Percentiles rank a stretch among this genome's conserved stretches.
These are phyloP conservation scores for Anarrhichthys ocellatus DNA, from an alignment of 2,113 vertebrate genomes.

Conservation along the genomic window DNA sequence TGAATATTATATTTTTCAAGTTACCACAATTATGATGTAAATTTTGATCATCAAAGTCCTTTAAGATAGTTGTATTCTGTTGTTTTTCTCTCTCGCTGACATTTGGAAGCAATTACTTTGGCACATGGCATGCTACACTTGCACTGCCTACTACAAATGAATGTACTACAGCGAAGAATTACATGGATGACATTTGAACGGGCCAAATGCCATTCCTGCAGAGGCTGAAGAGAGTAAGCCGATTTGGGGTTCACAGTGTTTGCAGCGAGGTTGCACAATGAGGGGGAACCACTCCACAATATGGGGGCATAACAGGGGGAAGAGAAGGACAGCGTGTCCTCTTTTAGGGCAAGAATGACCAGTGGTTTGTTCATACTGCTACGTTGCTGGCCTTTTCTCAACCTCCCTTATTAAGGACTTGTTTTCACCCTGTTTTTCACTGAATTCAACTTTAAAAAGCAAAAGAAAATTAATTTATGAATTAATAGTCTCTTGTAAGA, in stretches of 20 bases:
- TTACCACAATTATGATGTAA: background rate
- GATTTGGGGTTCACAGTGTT: conserved; percentile 65
- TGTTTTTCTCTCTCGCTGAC: conserved; percentile 11
- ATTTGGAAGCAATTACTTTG: conserved; percentile 50
- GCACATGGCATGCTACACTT: conserved; percentile 31
- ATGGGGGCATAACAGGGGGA: conserved; percentile 52
- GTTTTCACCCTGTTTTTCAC: background rate
- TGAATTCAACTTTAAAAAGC: background rate
- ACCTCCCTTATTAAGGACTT: background rate
- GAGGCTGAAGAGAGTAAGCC: conserved; percentile 62
- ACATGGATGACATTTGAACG: conserved; percentile 65
- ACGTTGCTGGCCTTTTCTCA: background rate
- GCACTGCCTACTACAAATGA: conserved; percentile 47
- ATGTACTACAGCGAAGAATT: conserved; percentile 54
- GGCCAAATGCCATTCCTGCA: conserved; percentile 71
- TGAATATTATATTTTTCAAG: background rate
- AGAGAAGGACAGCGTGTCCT: conserved; percentile 30
- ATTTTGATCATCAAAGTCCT: background rate
- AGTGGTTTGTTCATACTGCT: background rate
- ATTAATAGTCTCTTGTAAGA: background rate
- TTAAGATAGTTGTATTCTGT: background rate
- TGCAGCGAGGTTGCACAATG: conserved; percentile 65
- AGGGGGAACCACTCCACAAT: conserved; percentile 63
- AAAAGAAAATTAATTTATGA: background rate
- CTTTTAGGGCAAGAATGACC: conserved; percentile 7